These are phyloP conservation scores for Brachyopa scutellaris DNA, from an alignment of 2,888 invertebrate species.

Conservation along the genomic window DNA sequence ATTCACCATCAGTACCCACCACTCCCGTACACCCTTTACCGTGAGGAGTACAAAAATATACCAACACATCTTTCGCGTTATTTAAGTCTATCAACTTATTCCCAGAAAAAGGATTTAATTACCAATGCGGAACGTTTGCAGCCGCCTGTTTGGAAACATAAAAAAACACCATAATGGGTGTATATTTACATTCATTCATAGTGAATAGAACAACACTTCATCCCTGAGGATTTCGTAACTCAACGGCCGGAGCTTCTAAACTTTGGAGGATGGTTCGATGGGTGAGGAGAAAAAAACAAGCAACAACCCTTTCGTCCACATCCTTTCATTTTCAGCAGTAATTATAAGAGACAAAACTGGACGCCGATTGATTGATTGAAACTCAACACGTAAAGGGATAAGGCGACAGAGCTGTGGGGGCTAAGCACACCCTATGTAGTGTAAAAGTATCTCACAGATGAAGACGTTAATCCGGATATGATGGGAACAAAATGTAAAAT, in stretches of 20 bases:
- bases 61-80: background rate
- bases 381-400: conserved; percentile 53
- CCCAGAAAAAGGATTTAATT: conserved; percentile 56
- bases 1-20: background rate
- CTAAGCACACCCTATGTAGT: background rate
- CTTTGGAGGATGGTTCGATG: background rate
- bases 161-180: conserved; percentile 53
- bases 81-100: conserved; percentile 31
- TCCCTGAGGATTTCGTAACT: conserved; percentile 14
- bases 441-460: background rate
- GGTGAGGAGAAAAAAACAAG: background rate
- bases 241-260: conserved; percentile 8
- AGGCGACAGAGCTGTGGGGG: background rate
- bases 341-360: conserved; percentile 55
- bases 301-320: conserved; percentile 35
- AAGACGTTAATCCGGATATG: conserved; percentile 15
- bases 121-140: conserved; percentile 19
- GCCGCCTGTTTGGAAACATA: background rate
- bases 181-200: conserved; percentile 63
- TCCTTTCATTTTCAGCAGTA: conserved; percentile 57
- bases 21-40: background rate
- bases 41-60: background rate
- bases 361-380: conserved; percentile 67
- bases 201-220: conserved; percentile 52
- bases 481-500: conserved; percentile 29